Evolutionary conservation across 2,888 invertebrate species (phyloP), one percentile per base, ranked within the genome.

Genomic region (Morpho achilles): DNA sequence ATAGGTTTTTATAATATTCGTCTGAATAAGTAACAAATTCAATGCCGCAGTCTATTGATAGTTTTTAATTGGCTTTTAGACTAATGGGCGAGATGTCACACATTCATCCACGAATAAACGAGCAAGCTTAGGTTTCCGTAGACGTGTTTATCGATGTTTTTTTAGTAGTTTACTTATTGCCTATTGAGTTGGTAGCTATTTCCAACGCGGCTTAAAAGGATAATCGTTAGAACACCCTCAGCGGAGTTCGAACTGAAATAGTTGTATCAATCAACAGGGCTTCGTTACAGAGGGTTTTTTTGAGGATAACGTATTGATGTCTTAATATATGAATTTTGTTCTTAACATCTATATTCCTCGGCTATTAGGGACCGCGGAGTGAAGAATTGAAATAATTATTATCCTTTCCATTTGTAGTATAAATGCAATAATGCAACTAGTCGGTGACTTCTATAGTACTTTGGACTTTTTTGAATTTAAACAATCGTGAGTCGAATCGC

Each of bases 91-190:
- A 56, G 51, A 32, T 51, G 55, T 58, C 50, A 40, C 41, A 55
- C 48, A 50, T 56, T 56, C 53, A 50, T 54, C 51, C 47, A 40
- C 32, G 45, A 62, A 58, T 54, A 49, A 61, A 53, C 42, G 43
- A 32, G 43, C 16, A 7, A 58, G 42, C 45, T 53, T 53, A 44
- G 51, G 58, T 62, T 60, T 61, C 58, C 60, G 61, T 72, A 67
- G 68, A 86, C 72, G 83, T 84, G 77, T 77, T 75, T 75, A 80
- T 81, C 78, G 79, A 68, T 67, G 69, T 57, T 65, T 63, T 62
- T 65, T 65, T 61, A 61, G 63, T 53, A 59, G 59, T 62, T 62
- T 62, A 64, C 56, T 64, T 61, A 68, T 64, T 62, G 64, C 53
- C 56, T 63, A 63, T 61, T 59, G 57, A 62, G 53, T 60, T 60